Evolutionary conservation across 2,113 vertebrate genomes (phyloP).

Genomic region (Ploceus nigricollis): DNA sequence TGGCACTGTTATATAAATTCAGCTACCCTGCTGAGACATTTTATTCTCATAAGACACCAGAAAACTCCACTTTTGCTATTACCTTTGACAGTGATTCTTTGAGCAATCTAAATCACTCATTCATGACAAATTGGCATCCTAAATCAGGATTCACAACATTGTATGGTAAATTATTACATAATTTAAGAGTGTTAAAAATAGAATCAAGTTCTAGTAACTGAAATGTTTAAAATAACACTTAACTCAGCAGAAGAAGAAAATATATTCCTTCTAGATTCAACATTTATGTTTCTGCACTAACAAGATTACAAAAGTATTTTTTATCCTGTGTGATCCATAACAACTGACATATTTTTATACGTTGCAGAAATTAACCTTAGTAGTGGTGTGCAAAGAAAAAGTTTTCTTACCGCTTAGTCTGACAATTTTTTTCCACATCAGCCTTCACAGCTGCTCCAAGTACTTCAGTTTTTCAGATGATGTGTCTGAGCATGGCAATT

Average conservation of each 20-base stretch:
- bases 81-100: background rate
- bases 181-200: background rate
- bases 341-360: background rate
- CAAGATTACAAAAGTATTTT: background rate
- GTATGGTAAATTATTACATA: background rate
- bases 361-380: background rate
- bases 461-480: background rate
- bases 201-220: background rate
- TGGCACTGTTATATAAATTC: background rate
- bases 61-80: background rate
- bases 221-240: background rate
- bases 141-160: background rate
- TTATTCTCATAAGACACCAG: background rate
- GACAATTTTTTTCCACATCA: background rate
- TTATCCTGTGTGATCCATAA: background rate
- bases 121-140: background rate
- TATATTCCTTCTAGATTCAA: background rate
- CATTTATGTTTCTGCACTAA: background rate
- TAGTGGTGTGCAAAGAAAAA: background rate
- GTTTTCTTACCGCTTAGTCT: background rate
- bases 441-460: background rate
- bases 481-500: background rate
- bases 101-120: background rate
- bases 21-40: background rate
- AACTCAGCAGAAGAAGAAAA: background rate